Base-by-base conservation (phyloP, 2,888 invertebrate species). In the Epistrophe grossulariae region DNA sequence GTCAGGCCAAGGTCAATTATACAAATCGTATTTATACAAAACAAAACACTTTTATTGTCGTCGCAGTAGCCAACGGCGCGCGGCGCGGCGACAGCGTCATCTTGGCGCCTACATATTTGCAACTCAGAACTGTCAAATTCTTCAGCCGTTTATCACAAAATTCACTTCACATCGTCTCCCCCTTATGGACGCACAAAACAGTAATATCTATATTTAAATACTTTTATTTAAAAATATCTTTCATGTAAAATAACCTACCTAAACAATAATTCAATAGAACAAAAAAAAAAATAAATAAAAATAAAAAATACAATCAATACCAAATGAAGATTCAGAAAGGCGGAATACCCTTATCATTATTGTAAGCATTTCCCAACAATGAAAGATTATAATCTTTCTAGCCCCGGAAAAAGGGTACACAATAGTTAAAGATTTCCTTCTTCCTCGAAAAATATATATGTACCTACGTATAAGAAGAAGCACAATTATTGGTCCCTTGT, bases 1-100 rank as follows among this genome's bases (percentile, higher is more conserved):
- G 11, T 24, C n/a, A 24, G 73, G 15, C 40, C 82, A 82, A 82
- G 77, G 82, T 77, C 50, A 78, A 59, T n/a, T n/a, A 57, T 43
- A 31, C n/a, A 19, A 60, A 60, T 19, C 62, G 40, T 43, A 24
- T 24, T 24, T 24, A 24, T 24, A 24, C 24, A 3, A 24, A 24
- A 24, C 24, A 24, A 24, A 24, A 24, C 24, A 24, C 24, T 62
- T 62, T 43, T 8, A 62, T 9, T 62, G 43, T 5, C 7, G 4
- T 2, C 4, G 31, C 31, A 24, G 31, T 31, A 5, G 31, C 4
- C 6, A 5, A 6, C 7, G 31, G 5, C 31, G 31, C n/a, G n/a
- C n/a, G n/a, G n/a, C n/a, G 5, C 60, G 9, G 4, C 15, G 28
- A 9, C 28, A 11, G 24, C 28, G n/a, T n/a, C n/a, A 3, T 31